A percentile compares a stretch with the other conserved stretches of the same genome.
These are phyloP conservation scores for Limnephilus marmoratus DNA, from an alignment of 2,888 invertebrate genomes.

Conservation along the genomic window DNA sequence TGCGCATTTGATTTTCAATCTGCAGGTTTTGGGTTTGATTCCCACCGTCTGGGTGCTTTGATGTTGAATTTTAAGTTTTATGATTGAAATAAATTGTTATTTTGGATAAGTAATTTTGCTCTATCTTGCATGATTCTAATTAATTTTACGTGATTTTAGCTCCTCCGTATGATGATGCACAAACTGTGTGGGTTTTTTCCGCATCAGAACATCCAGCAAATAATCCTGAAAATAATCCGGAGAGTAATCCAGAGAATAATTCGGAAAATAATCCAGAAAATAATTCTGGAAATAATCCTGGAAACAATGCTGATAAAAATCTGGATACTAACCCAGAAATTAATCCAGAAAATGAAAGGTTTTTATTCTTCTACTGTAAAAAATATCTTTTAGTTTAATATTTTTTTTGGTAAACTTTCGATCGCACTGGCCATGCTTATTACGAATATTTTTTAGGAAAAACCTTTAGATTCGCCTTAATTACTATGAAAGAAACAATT, in stretches of 20 bases:
- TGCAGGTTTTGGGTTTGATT: background rate
- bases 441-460: too few relatives aligned
- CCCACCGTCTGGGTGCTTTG: background rate
- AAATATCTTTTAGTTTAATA: background rate
- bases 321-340: background rate
- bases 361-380: background rate
- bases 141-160: background rate
- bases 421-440: too few relatives aligned
- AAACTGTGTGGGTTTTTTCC: background rate
- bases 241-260: background rate
- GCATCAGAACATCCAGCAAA: background rate
- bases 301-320: background rate
- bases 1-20: background rate
- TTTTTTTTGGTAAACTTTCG: too few relatives aligned
- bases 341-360: background rate
- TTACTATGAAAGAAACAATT: too few relatives aligned
- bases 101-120: background rate
- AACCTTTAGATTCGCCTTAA: too few relatives aligned
- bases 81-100: background rate
- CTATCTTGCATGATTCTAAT: slow-evolving; percentile 12
- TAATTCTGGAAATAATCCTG: background rate
- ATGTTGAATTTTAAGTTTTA: background rate
- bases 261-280: background rate
- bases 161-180: background rate
- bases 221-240: background rate